Evolutionary conservation across 1,140 invertebrate genomes (phyloP).

Genomic region (Calephelis virginiensis): DNA sequence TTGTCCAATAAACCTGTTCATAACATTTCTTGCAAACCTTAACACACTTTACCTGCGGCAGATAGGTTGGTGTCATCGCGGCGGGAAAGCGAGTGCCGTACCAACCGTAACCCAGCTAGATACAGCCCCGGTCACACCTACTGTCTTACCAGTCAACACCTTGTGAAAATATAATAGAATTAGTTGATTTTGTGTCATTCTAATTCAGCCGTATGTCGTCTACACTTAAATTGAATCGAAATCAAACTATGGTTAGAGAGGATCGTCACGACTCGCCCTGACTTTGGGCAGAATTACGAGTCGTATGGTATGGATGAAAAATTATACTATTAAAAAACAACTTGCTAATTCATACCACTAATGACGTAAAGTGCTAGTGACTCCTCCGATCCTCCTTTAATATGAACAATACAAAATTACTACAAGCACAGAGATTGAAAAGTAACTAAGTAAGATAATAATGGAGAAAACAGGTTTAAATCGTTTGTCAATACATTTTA

Average conservation of each 20-base stretch:
- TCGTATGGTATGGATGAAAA: conserved; percentile 58
- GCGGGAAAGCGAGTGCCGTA: conserved; percentile 63
- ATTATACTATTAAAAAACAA: conserved; percentile 54
- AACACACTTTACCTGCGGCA: conserved; percentile 70
- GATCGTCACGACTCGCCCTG: conserved; percentile 61
- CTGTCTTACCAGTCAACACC: conserved; percentile 78
- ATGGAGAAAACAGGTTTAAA: conserved; percentile 62
- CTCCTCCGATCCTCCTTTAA: conserved; percentile 57
- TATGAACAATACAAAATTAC: conserved; percentile 51
- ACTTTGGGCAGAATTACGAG: conserved; percentile 56
- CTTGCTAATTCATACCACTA: conserved; percentile 66
- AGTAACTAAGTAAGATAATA: conserved; percentile 41
- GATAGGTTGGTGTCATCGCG: conserved; percentile 52
- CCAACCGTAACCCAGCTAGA: conserved; percentile 64
- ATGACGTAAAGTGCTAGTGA: conserved; percentile 54
- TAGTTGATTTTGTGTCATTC: conserved; percentile 76
- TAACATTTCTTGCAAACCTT: conserved; percentile 69
- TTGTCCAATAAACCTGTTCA: conserved; percentile 62
- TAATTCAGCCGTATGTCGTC: conserved; percentile 62
- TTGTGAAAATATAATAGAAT: conserved; percentile 78
- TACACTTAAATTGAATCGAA: conserved; percentile 48
- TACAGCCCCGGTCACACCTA: conserved; percentile 72
- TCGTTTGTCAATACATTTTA: conserved; percentile 31
- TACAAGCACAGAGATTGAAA: conserved; percentile 62
- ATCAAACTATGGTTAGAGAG: conserved; percentile 61